A percentile compares a stretch with the other conserved stretches of the same genome.
Evolutionary conservation across 53 echinoderm and acorn worm genomes (phyloP).

Genomic region (Holothuria scabra): DNA sequence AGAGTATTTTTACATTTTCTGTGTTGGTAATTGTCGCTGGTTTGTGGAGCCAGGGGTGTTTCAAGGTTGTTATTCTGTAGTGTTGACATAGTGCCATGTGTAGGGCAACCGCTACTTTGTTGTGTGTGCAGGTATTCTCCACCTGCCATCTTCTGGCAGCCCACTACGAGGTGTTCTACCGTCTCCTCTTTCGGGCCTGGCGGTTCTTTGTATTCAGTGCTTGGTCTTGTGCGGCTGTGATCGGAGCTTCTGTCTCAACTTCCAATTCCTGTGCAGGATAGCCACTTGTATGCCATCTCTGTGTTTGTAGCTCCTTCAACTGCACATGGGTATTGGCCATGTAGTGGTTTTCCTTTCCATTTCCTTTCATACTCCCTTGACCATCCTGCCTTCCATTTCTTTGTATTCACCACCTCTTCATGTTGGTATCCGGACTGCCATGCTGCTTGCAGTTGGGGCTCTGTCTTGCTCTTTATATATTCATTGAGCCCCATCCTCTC

Average conservation of each 20-base stretch:
- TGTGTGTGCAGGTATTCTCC: no score
- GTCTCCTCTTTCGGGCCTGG: not conserved
- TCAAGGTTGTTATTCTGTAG: no score
- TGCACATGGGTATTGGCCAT: not conserved
- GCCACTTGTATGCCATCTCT: not conserved
- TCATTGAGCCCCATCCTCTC: not conserved
- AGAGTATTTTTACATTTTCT: no score
- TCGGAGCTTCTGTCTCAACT: no score
- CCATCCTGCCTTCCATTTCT: not conserved
- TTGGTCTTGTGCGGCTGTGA: no score
- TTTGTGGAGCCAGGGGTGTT: no score
- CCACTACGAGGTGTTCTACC: not conserved
- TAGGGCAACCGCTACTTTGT: no score
- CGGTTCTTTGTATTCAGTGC: not conserved
- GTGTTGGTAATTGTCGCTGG: no score
- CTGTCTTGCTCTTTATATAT: not conserved
- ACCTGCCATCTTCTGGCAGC: not conserved
- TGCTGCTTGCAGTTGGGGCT: not conserved
- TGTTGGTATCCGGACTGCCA: no score
- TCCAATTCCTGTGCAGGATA: no score
- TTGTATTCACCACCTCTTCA: not conserved
- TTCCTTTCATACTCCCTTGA: not conserved
- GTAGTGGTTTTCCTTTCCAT: no score
- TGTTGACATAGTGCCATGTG: no score
- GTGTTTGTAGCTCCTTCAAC: not conserved